Conservation (phyloP, 1,140 invertebrate genomes). For the Macrotrachela quadricornifera region DNA sequence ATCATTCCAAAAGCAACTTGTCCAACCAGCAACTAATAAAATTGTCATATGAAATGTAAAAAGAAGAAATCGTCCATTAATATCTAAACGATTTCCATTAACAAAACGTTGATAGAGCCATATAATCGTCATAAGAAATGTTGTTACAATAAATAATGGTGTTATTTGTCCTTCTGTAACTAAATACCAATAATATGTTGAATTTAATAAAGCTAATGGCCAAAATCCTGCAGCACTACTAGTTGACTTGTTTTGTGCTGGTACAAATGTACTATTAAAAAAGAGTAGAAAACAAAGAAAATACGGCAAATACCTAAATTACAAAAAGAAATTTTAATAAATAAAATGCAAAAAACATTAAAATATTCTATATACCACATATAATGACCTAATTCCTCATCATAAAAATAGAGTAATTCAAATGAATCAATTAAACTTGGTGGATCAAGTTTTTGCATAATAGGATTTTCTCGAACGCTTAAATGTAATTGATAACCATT, state of each 20-base stretch:
- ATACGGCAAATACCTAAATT: slow-evolving; percentile 22
- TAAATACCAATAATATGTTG: slow-evolving; percentile 14
- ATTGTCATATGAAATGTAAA: slow-evolving; percentile 16
- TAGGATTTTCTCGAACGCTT: slow-evolving; percentile 21
- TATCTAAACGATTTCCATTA: slow-evolving; percentile 11
- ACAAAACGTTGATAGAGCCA: slow-evolving; percentile 6
- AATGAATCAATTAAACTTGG: slow-evolving; percentile 20
- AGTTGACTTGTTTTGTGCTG: slow-evolving; percentile 4
- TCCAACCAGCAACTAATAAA: slow-evolving; percentile 16
- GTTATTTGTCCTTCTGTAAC: slow-evolving; percentile 26
- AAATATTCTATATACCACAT: slow-evolving; percentile 20
- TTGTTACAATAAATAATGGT: slow-evolving; percentile 13
- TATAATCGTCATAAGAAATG: slow-evolving; percentile 14
- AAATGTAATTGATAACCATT: slow-evolving; percentile 23
- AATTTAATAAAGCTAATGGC: not conserved
- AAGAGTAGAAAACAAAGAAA: slow-evolving; percentile 19
- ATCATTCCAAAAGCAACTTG: slow-evolving; percentile 19
- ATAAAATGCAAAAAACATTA: not conserved
- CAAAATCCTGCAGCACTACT: slow-evolving; percentile 17
- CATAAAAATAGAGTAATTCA: slow-evolving; percentile 23
- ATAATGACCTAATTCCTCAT: slow-evolving; percentile 24
- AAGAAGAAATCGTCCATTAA: slow-evolving; percentile 20
- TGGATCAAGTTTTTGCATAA: slow-evolving; percentile 22
- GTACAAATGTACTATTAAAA: slow-evolving; percentile 16
- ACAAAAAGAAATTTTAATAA: not conserved